A percentile compares a stretch with the other conserved stretches of the same genome.
Conservation (phyloP, 2,797 vertebrate genomes). For the Acanthurus lineatus region DNA sequence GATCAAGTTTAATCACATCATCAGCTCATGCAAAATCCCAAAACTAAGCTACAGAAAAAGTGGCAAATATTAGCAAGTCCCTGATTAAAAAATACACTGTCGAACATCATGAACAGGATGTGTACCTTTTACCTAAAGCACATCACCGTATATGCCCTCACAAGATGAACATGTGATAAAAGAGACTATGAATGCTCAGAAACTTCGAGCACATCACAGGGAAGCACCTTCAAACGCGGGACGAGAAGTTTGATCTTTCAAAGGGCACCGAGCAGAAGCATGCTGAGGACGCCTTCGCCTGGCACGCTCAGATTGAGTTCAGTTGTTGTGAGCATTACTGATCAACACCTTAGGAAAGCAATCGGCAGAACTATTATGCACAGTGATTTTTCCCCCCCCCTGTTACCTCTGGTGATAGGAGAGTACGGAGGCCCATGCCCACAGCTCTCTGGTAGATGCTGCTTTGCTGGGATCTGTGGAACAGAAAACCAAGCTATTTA, state of each 20-base stretch:
- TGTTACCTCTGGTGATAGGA: conserved; percentile 76
- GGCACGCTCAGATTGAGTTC: conserved; percentile 60
- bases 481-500: conserved; percentile 86
- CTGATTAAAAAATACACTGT: background rate
- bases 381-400: conserved; percentile 64
- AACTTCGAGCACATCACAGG: conserved; percentile 59
- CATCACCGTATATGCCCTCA: conserved; percentile 29
- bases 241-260: conserved; percentile 75
- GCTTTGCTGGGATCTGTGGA: conserved; percentile 78
- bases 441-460: conserved; percentile 75
- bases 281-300: conserved; percentile 54
- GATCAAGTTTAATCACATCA: background rate
- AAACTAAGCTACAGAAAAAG: too few relatives aligned
- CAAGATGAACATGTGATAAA: conserved; percentile 43
- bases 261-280: conserved; percentile 62
- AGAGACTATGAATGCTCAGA: conserved; percentile 50
- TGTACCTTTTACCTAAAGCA: background rate
- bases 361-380: conserved; percentile 84
- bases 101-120: background rate
- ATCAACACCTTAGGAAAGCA: conserved; percentile 83
- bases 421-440: conserved; percentile 65
- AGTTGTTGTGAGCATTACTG: conserved; percentile 79
- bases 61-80: background rate
- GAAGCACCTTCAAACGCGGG: conserved; percentile 66
- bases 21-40: too few relatives aligned